Evolutionary conservation across 2,113 vertebrate species (phyloP), one percentile per base, ranked within the genome.

Genomic region (Podarcis cretensis): DNA sequence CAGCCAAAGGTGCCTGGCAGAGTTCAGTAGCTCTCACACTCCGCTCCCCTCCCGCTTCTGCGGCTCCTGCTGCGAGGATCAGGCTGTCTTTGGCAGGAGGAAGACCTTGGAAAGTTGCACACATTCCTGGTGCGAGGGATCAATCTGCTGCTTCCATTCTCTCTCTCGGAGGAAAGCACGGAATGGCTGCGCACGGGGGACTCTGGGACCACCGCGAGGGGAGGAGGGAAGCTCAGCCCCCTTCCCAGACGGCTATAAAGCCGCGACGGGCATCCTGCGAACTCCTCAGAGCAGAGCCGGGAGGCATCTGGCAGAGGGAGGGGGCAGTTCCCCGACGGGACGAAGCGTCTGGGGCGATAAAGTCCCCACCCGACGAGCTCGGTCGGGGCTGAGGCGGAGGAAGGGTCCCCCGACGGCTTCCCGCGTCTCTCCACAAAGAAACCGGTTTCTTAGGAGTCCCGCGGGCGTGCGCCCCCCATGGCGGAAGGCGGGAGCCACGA

Each of bases 141-240:
- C 84, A 66, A 66, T 57, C 59, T 77, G 89, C 71, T 77, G 73
- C 48, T 25, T 75, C 69, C 14, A 76, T 59, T 75, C 81, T 54
- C 83, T 54, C 48, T 76, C 73, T 40, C 54, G 83, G 81, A 86
- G 35, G 54, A 68, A 74, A 83, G 66, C 85, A 59, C 78, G 83
- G 66, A 75, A 82, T 23, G 76, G 59, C 79, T 83, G 40, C 4
- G 73, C 69, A 14, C 77, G 88, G 91, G 95, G 95, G 94, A 96
- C 95, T 95, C 92, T 85, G 86, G 92, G 94, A 93, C 96, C 96
- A 92, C 95, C 94, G 96, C 95, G 94, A 96, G 97, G 96, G 97
- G 97, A 97, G 97, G 97, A 97, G 96, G 93, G 90, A 92, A 94
- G 97, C 94, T 97, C 97, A 93, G 95, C 97, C 97, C 87, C 97